Base-by-base conservation (phyloP, 2,113 vertebrate species). In the Eublepharis macularius region DNA sequence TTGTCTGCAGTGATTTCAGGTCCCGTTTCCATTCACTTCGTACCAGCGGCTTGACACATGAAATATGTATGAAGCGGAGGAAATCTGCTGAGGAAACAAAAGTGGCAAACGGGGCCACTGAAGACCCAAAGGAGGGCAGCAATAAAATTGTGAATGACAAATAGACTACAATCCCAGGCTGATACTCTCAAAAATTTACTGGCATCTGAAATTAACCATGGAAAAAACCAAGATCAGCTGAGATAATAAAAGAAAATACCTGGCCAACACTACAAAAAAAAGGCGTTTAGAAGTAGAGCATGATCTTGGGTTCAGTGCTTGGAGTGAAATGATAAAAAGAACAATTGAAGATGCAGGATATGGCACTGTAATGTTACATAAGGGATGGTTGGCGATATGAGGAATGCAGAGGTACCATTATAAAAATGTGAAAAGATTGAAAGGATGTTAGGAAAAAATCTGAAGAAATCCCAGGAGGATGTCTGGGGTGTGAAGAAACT, bases 11-110 rank as follows among this genome's bases (percentile, higher is more conserved):
- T 29, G 57, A 79, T 5, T 41, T 29, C 87, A 90, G 80, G 60
- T n/a, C 43, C 89, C 81, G 82, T 92, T 94, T 91, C 90, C 87
- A 86, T 87, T 88, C 91, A 80, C 91, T 93, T 92, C 89, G 90
- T 90, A 93, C 88, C 89, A 84, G 89, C 89, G 86, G 89, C 92
- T 90, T 88, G 90, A 63, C 80, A 87, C 83, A 95, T 93, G 92
- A 95, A 95, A 95, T 93, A 94, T 93, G 91, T 89, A 95, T 94
- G 88, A 92, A 92, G 87, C 83, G 85, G 84, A 93, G 90, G 90
- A 93, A 95, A 94, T 92, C 90, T 92, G 94, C 94, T 94, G 94
- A 95, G 85, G 92, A 92, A 94, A 93, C 89, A 93, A 92, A 94
- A 91, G 69, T 75, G 76, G 80, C 79, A 77, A 91, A 88, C 17